Evolutionary conservation across 1,140 invertebrate species (phyloP), one percentile per base, ranked within the genome.

Genomic region (Zaprionus tsacasi): DNA sequence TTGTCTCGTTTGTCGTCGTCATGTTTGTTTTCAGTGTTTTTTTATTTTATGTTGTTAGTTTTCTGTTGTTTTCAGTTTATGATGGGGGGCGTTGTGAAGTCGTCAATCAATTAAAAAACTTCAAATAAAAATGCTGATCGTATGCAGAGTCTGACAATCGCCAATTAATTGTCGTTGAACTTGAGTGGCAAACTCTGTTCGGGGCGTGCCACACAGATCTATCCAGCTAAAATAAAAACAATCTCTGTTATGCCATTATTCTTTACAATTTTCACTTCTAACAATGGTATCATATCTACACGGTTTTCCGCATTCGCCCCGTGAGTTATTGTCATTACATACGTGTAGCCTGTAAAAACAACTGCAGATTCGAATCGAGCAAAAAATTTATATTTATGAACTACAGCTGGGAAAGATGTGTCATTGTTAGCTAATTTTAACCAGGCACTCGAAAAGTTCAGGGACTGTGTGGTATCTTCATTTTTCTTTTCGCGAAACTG

Each of bases 71-170:
- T 30, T 30, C 27, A 50, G 45, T 50, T 50, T 50, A 7, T 50
- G 83, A 81, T 83, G 83, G 80, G 76, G 57, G 78, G 88, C 30
- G 81, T 83, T 77, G 85, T 83, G 80, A 83, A 88, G 77, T 71
- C 57, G 80, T 80, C 80, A 88, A 89, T 87, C 83, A 87, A 87
- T 87, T 87, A 87, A 87, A 86, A 87, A 86, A 88, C 10, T 25
- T 73, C n/a, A 21, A 67, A 72, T 69, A 60, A 69, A 68, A 87
- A 48, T 33, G 43, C 25, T 48, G 52, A 52, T 57, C 55, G 48
- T 45, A 69, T 60, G 38, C 54, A 33, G n/a, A 50, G 17, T n/a
- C 57, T 36, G 43, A 57, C 59, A 76, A 81, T 69, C 64, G 27
- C 48, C 80, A 78, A 78, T 88, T 89, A 89, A 83, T 89, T 87